Evolutionary conservation across 2,797 vertebrate genomes (phyloP), one percentile per base, ranked within the genome.

Genomic region (Discoglossus pictus): DNA sequence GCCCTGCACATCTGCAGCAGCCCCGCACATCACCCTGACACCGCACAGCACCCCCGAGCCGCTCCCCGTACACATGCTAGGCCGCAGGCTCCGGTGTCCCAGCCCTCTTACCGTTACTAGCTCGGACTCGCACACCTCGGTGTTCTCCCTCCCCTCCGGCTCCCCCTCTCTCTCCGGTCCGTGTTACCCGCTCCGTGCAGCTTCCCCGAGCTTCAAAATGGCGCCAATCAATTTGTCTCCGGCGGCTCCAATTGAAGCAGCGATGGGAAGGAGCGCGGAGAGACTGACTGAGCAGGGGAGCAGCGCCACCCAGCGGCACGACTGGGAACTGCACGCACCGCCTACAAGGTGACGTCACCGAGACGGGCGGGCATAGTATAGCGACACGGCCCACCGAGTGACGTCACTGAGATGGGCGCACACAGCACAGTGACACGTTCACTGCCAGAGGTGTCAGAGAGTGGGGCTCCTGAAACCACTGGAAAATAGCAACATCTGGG

Each of bases 161-260:
- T 75, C 83, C 79, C 65, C 74, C 76, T 82, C 84, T 86, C 83
- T 76, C 80, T 82, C 79, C 84, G 78, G 85, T 84, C 82, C 80
- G 84, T 83, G 79, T 77, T 75, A 78, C 81, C 67, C 78, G 74
- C 79, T 87, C 85, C 88, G 89, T 86, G 87, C 89, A 88, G 90
- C 92, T 73, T 80, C 89, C 88, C 87, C 88, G 91, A 84, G 91
- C 93, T 95, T 94, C 93, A 96, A 96, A 96, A 96, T 96, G 93
- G 94, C 93, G 94, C 93, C 94, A 96, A 96, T 88, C 94, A 96
- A 96, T 88, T 88, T 83, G 85, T 84, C 82, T 81, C 84, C 72
- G 79, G 80, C 81, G 78, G 88, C 84, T 87, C 85, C 82, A 88
- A 86, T 83, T 73, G 80, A 83, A 88, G 76, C 79, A 83, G 86